Conservation (phyloP, 2,797 vertebrate genomes). For the Oreochromis mossambicus region DNA sequence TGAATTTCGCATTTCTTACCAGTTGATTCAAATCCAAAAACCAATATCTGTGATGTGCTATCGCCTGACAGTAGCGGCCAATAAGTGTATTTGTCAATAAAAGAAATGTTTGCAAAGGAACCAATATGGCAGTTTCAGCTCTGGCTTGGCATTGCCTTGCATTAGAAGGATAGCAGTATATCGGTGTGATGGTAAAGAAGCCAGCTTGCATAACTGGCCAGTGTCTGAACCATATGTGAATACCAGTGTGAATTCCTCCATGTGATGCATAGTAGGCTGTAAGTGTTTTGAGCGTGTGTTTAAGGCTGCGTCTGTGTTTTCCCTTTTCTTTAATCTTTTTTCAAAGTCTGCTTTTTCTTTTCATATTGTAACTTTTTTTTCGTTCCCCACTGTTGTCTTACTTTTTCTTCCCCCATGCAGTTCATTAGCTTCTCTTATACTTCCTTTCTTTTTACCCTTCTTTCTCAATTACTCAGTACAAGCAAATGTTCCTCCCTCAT, state of each 20-base stretch:
- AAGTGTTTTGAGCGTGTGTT: background rate
- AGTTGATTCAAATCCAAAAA: background rate
- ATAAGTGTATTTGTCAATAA: background rate
- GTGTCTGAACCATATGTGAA: conserved; percentile 31
- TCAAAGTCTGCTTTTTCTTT: background rate
- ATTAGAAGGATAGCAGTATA: conserved; percentile 5
- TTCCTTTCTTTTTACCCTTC: background rate
- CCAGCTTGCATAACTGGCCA: background rate
- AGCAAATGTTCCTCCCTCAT: background rate
- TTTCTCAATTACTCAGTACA: conserved; percentile 2
- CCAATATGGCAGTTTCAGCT: background rate
- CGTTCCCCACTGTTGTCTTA: background rate
- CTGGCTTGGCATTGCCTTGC: background rate
- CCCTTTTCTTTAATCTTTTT: background rate
- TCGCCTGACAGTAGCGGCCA: fast-evolving
- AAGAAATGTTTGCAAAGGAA: background rate
- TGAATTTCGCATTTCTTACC: fast-evolving
- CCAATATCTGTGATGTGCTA: background rate
- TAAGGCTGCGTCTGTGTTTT: background rate
- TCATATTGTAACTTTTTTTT: background rate
- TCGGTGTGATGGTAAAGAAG: conserved; percentile 14
- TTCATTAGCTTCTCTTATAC: background rate
- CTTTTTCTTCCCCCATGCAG: background rate
- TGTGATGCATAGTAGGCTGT: background rate
- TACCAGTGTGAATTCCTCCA: conserved; percentile 9